A percentile compares a stretch with the other conserved stretches of the same genome.
These are phyloP conservation scores for Alitta virens DNA, from an alignment of 2,888 invertebrate genomes.

Conservation along the genomic window DNA sequence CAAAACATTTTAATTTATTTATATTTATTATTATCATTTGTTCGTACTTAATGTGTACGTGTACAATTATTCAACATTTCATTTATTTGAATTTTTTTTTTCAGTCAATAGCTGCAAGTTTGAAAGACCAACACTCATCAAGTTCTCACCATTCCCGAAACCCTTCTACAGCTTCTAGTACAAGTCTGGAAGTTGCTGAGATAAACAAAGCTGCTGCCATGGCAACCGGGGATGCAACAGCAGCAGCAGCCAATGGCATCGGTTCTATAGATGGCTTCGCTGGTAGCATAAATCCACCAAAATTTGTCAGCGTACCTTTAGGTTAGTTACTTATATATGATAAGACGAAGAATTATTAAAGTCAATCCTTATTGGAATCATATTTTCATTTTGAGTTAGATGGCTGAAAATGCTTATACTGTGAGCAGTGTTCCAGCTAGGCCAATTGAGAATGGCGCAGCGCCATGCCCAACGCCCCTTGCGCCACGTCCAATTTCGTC, in stretches of 20 bases:
- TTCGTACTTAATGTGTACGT: too few species aligned
- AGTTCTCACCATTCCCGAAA: constrained; percentile 46
- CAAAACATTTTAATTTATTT: too few species aligned
- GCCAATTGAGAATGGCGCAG: too few species aligned
- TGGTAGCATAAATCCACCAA: background rate
- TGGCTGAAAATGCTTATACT: too few species aligned
- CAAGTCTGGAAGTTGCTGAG: constrained; percentile 71
- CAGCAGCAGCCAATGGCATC: background rate
- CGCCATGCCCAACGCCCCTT: too few species aligned
- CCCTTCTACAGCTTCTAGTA: constrained; percentile 61
- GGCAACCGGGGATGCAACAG: background rate
- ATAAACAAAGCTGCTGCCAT: constrained; percentile 23
- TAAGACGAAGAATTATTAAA: too few species aligned
- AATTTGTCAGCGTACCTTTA: constrained; percentile 16
- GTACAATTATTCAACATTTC: too few species aligned
- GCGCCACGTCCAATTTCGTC: too few species aligned
- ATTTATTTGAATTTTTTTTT: too few species aligned
- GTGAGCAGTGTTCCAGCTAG: too few species aligned
- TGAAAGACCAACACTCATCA: constrained; percentile 37
- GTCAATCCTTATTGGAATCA: too few species aligned
- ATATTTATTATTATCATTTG: background rate
- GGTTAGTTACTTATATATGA: constrained; percentile 7
- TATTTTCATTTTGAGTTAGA: too few species aligned
- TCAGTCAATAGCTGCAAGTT: constrained; percentile 57
- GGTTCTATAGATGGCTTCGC: background rate